These are phyloP conservation scores for Onychomys leucogaster DNA, from an alignment of 2,797 vertebrate species.

Conservation along the genomic window DNA sequence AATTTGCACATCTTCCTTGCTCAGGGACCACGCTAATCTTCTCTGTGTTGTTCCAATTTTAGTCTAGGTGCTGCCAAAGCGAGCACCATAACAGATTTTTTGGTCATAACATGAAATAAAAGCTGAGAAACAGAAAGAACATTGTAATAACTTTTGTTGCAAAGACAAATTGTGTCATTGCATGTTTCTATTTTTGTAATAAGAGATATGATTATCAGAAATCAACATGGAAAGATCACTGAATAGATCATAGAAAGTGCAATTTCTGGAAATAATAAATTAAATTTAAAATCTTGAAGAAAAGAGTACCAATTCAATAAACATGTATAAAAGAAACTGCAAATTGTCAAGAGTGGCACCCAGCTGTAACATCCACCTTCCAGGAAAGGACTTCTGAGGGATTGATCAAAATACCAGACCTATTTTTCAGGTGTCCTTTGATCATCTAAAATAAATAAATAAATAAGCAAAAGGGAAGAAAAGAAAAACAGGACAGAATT, in stretches of 20 bases:
- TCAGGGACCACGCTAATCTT: too few relatives aligned
- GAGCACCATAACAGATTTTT: not conserved
- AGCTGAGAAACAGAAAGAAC: not conserved
- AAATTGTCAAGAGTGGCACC: conserved; percentile 42
- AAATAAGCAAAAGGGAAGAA: not conserved
- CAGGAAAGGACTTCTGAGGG: conserved; percentile 62
- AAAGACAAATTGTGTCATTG: conserved; percentile 41
- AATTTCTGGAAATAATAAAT: conserved; percentile 73
- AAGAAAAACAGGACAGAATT: conserved; percentile 62
- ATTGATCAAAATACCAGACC: conserved; percentile 73
- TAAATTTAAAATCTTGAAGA: conserved; percentile 61
- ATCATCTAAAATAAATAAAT: conserved; percentile 39
- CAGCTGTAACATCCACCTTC: conserved; percentile 63
- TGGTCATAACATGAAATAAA: not conserved
- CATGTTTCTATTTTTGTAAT: conserved; percentile 3
- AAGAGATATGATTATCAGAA: not conserved
- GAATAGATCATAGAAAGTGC: conserved; percentile 52
- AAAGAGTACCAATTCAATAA: conserved; percentile 57
- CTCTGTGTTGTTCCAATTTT: too few relatives aligned
- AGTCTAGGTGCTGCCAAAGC: too few relatives aligned
- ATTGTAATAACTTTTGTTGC: not conserved
- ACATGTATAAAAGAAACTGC: conserved; percentile 61
- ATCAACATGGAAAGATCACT: conserved; percentile 47
- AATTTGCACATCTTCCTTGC: too few relatives aligned
- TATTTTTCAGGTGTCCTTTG: conserved; percentile 71